Evolutionary conservation across 2,113 vertebrate species (phyloP).

Genomic region (Vireo altiloquus): DNA sequence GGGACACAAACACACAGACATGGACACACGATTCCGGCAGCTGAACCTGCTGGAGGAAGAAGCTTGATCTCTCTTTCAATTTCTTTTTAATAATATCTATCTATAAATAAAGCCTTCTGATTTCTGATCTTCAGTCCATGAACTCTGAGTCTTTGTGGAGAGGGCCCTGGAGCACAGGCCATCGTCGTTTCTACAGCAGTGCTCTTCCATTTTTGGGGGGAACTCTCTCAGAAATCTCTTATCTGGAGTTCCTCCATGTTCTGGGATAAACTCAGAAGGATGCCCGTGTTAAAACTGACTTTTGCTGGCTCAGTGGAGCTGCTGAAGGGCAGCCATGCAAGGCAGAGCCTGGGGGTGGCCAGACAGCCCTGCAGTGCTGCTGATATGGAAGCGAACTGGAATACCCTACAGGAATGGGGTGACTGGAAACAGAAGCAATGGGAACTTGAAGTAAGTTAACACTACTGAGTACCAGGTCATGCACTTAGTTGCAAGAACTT

Average conservation of each 20-base stretch:
- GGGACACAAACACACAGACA: too few species aligned
- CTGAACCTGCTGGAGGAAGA: too few species aligned
- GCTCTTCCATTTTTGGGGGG: not conserved
- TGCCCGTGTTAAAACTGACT: not conserved
- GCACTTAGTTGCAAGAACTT: not conserved
- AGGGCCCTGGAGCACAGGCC: too few species aligned
- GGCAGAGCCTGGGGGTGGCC: not conserved
- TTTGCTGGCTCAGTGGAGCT: rapidly evolving
- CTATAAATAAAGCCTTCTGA: too few species aligned
- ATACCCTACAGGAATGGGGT: not conserved
- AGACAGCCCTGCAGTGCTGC: rapidly evolving
- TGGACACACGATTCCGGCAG: too few species aligned
- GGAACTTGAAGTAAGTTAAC: not conserved
- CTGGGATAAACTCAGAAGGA: not conserved
- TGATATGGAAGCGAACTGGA: not conserved
- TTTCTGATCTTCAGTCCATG: too few species aligned
- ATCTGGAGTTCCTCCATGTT: rapidly evolving
- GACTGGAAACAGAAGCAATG: not conserved
- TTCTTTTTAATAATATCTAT: too few species aligned
- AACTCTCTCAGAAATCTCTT: not conserved
- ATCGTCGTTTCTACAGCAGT: too few species aligned
- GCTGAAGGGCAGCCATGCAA: rapidly evolving
- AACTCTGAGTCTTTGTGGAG: too few species aligned
- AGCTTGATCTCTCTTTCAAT: too few species aligned
- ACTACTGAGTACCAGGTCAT: not conserved